phyloP scores from a whole-genome alignment of 2,888 invertebrate genomes.

The Agrochola macilenta region DNA sequence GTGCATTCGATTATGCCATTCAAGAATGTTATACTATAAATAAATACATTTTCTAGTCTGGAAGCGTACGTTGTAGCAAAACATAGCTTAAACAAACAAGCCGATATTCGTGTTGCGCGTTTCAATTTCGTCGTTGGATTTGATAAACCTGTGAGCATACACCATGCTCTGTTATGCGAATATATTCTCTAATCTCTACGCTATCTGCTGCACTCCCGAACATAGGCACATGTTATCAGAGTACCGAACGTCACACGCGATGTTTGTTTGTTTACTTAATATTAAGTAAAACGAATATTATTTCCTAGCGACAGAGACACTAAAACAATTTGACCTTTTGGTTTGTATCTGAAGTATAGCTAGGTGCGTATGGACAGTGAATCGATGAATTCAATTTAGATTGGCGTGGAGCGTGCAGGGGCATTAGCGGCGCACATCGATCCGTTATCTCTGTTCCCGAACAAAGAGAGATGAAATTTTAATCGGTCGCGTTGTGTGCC shows the following conservation, averaged over 20 bases:
- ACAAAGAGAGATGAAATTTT: slow-evolving; percentile 90
- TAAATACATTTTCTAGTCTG: slow-evolving; percentile 54
- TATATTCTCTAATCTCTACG: slow-evolving; percentile 46
- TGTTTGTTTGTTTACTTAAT: slow-evolving; percentile 31
- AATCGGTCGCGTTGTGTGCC: slow-evolving; percentile 86
- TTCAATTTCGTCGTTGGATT: slow-evolving; percentile 55
- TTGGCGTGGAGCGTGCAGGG: slow-evolving; percentile 75
- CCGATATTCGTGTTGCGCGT: slow-evolving; percentile 49
- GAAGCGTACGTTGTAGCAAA: slow-evolving; percentile 49
- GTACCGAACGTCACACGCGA: not conserved
- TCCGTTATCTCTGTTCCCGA: slow-evolving; percentile 83
- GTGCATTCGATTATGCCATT: slow-evolving; percentile 54
- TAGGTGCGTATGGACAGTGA: slow-evolving; percentile 62
- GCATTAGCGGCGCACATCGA: slow-evolving; percentile 84
- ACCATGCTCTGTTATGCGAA: slow-evolving; percentile 33
- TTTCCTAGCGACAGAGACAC: slow-evolving; percentile 2
- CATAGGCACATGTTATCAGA: slow-evolving; percentile 13
- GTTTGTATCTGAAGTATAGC: slow-evolving; percentile 19
- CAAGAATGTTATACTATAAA: slow-evolving; percentile 51
- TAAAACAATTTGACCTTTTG: slow-evolving; percentile 11
- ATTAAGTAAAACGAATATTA: slow-evolving; percentile 3
- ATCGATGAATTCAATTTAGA: slow-evolving; percentile 83
- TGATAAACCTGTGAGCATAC: slow-evolving; percentile 59
- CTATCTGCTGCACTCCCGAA: slow-evolving; percentile 40
- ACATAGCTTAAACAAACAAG: slow-evolving; percentile 55